A percentile compares a stretch with the other conserved stretches of the same genome.
These are phyloP conservation scores for Meloidogyne hapla DNA, from an alignment of 1,140 invertebrate species.

Conservation along the genomic window DNA sequence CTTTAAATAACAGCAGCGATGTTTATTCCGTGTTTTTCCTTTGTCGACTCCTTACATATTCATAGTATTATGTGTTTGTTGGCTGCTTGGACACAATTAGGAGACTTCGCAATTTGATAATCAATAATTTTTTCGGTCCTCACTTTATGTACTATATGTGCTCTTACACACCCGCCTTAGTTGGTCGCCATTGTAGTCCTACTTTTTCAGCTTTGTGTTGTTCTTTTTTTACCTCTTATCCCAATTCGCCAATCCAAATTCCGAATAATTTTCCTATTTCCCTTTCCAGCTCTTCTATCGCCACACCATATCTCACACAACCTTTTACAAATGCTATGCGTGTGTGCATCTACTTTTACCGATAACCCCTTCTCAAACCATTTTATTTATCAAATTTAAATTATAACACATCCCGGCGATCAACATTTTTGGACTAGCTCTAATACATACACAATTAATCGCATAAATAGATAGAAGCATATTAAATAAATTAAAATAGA, in stretches of 20 bases:
- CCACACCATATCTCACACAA: background rate
- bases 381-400: background rate
- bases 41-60: background rate
- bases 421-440: background rate
- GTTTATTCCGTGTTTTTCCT: background rate
- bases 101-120: background rate
- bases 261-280: background rate
- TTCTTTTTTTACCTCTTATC: background rate
- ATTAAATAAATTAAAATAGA: no score
- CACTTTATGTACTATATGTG: background rate
- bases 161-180: background rate
- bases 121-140: conserved; percentile 5
- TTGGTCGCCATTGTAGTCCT: conserved; percentile 4
- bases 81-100: background rate
- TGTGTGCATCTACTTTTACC: background rate
- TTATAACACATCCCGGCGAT: background rate
- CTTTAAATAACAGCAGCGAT: no score
- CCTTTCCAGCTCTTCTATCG: background rate
- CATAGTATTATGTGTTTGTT: background rate
- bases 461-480: no score
- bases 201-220: background rate
- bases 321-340: background rate
- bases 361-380: background rate
- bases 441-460: no score
- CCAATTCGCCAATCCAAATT: background rate